These are phyloP conservation scores for Himalopsyche japonica DNA, from an alignment of 2,888 invertebrate genomes.

Conservation along the genomic window DNA sequence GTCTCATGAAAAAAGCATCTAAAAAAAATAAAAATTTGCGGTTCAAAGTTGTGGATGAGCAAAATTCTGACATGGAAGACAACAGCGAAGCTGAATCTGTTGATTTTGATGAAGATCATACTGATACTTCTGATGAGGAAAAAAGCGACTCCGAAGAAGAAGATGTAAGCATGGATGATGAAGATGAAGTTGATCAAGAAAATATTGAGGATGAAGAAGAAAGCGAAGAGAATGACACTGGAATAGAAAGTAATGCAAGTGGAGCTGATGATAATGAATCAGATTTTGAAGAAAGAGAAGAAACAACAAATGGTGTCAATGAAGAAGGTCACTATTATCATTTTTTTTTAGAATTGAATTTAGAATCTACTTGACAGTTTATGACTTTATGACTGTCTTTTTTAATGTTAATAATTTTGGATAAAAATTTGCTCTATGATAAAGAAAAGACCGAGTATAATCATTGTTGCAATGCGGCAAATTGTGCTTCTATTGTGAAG, in stretches of 20 bases:
- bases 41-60: conserved; percentile 26
- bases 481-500: too few relatives aligned
- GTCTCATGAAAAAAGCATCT: conserved; percentile 39
- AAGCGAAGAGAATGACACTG: conserved; percentile 2
- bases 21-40: conserved; percentile 39
- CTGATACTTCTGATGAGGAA: conserved; percentile 41
- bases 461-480: too few relatives aligned
- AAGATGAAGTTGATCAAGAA: conserved; percentile 43
- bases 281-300: conserved; percentile 42
- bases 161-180: conserved; percentile 49
- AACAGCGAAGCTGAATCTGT: conserved; percentile 35
- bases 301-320: conserved; percentile 38
- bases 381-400: too few relatives aligned
- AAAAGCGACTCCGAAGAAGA: conserved; percentile 44
- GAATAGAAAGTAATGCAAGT: not conserved
- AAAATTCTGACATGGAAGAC: conserved; percentile 30
- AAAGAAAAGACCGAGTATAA: too few relatives aligned
- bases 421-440: too few relatives aligned
- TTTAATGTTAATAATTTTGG: too few relatives aligned
- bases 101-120: conserved; percentile 36
- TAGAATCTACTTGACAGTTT: too few relatives aligned
- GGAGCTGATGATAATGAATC: conserved; percentile 16
- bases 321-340: conserved; percentile 41
- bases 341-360: not conserved
- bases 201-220: not conserved